These are phyloP conservation scores for Horisme vitalbata DNA, from an alignment of 2,888 invertebrate species.

Conservation along the genomic window DNA sequence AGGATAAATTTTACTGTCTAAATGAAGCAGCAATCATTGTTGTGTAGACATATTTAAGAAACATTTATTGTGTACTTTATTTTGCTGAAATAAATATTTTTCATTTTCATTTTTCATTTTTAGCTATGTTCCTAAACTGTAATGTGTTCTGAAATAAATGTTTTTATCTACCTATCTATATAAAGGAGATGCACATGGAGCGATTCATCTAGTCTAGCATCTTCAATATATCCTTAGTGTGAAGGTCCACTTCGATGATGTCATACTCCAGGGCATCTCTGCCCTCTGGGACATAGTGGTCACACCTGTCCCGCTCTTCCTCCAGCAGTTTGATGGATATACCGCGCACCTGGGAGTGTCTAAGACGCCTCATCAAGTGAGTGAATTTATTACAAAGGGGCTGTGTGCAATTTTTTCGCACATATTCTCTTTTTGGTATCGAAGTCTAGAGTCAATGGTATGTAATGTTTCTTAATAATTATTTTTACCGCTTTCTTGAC, in stretches of 20 bases:
- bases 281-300: slow-evolving; percentile 98
- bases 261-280: slow-evolving; percentile 98
- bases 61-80: too few relatives aligned
- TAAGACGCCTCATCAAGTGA: slow-evolving; percentile 99
- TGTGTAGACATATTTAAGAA: too few relatives aligned
- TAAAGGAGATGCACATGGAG: too few relatives aligned
- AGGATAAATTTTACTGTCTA: too few relatives aligned
- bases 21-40: too few relatives aligned
- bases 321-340: slow-evolving; percentile 99
- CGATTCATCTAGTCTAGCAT: slow-evolving; percentile 97
- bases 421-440: slow-evolving; percentile 99
- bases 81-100: too few relatives aligned
- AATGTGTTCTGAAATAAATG: too few relatives aligned
- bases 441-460: slow-evolving; percentile 97
- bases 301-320: slow-evolving; percentile 99
- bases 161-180: too few relatives aligned
- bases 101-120: too few relatives aligned
- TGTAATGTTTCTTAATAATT: slow-evolving; percentile 99
- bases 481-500: slow-evolving; percentile 99
- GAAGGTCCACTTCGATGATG: slow-evolving; percentile 98
- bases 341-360: slow-evolving; percentile 98
- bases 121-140: too few relatives aligned
- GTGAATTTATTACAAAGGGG: slow-evolving; percentile 99
- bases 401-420: slow-evolving; percentile 99
- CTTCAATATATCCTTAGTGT: slow-evolving; percentile 99